Base-by-base conservation (phyloP, 2,888 invertebrate species). In the Autographa gamma region DNA sequence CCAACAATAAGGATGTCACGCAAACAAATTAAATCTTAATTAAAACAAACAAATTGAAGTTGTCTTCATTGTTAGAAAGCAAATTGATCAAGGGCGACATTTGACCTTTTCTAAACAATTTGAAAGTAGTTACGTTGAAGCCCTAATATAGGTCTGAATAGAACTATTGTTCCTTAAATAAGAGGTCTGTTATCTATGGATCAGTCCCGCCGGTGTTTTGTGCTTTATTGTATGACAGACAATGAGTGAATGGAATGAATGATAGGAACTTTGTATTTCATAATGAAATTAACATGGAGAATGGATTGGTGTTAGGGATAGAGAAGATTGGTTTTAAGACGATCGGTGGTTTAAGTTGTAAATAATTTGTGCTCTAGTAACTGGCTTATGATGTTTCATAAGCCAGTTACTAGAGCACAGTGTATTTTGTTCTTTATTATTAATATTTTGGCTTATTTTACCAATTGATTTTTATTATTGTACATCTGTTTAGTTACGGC, bases 161-260 rank as follows among this genome's bases (percentile, higher is more conserved):
- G 65, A 69, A 62, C 70, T 69, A 79, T 79, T 79, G 66, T 79
- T 73, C 73, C 43, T 60, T 63, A 61, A 70, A 69, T 70, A 73
- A 66, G 64, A 38, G 63, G 48, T 70, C 63, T 64, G 64, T 79
- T 69, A 66, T 78, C 64, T 67, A 79, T 60, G 61, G 61, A 69
- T 69, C 61, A 58, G 66, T 41, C 66, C 59, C 69, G 54, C 18
- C 75, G 64, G 62, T 73, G 68, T 76, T 79, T 76, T 70, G 73
- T 69, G 43, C 13, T 13, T 68, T 56, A 76, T 73, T 79, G 76
- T 78, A 13, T 13, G 25, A 38, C 18, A 59, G 63, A 79, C 68
- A 79, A 79, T 66, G 70, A 66, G 34, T 58, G 58, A 52, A 64
- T 75, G 48, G 56, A 68, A 56, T 71, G 19, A 76, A 56, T 56